phyloP scores from a whole-genome alignment of 2,113 vertebrate species.

The Labeo catla region DNA sequence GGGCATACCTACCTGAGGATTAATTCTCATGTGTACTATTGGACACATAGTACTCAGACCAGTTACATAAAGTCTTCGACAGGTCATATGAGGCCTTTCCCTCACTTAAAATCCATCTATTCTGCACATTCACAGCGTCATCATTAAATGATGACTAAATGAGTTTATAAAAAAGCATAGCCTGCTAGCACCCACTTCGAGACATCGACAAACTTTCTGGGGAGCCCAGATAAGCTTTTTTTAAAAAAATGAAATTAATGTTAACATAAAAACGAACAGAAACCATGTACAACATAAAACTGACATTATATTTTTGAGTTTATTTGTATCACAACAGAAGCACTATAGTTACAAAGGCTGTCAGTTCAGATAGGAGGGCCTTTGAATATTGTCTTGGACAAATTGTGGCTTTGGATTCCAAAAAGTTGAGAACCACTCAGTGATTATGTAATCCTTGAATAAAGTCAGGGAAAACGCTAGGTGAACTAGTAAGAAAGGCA shows the following conservation, averaged over 20 bases:
- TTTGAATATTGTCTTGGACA: not conserved
- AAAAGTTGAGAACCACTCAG: not conserved
- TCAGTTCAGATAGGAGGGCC: not conserved
- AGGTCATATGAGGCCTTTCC: not conserved
- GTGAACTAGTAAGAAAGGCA: not conserved
- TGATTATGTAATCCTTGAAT: not conserved
- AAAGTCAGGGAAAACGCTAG: not conserved
- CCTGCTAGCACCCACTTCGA: not conserved
- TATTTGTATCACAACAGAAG: not conserved
- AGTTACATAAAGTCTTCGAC: not conserved
- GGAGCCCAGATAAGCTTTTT: not conserved
- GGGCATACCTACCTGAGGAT: not conserved
- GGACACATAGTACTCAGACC: not conserved
- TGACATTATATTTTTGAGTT: not conserved
- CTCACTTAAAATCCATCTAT: not conserved
- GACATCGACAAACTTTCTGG: not conserved
- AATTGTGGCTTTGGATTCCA: not conserved
- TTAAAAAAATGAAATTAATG: no score
- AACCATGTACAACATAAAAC: not conserved
- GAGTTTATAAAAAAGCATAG: not conserved
- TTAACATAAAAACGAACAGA: not conserved
- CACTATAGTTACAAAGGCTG: no score
- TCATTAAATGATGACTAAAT: not conserved
- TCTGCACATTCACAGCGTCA: not conserved
- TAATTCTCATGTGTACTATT: not conserved